These are phyloP conservation scores for Gymnogyps californianus DNA, from an alignment of 2,113 vertebrate species.

Conservation along the genomic window DNA sequence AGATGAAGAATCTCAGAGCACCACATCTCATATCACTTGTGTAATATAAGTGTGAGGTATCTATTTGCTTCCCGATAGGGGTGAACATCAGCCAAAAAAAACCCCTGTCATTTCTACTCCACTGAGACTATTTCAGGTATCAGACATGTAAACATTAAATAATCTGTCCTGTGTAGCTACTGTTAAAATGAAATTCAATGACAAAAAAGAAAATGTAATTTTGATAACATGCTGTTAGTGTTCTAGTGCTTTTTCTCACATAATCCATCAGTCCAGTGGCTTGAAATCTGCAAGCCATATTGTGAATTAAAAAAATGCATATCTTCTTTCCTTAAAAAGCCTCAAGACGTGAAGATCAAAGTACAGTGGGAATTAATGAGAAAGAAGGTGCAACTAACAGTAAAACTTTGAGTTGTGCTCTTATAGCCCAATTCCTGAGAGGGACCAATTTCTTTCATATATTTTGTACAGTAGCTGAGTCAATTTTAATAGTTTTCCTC, in stretches of 20 bases:
- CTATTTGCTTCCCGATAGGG: neutral
- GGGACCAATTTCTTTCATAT: neutral
- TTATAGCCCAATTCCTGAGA: neutral
- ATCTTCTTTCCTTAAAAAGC: neutral
- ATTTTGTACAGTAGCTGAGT: neutral
- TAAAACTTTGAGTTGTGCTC: neutral
- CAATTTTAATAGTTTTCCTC: neutral
- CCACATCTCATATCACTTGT: neutral
- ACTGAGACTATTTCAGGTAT: neutral
- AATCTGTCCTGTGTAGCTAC: neutral
- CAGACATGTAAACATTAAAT: neutral
- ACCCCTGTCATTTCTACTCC: neutral
- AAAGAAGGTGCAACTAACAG: neutral
- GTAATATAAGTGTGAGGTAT: neutral
- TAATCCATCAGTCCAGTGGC: neutral
- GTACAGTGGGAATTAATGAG: neutral
- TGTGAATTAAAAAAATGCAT: neutral
- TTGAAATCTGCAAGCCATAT: neutral
- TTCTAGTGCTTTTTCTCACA: neutral
- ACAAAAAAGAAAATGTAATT: neutral
- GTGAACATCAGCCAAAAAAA: neutral
- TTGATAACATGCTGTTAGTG: neutral
- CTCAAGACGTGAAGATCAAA: neutral
- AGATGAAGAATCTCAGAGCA: neutral
- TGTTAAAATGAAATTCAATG: neutral